Base-by-base conservation (phyloP, 2,888 invertebrate species). In the Eilema sororculum region DNA sequence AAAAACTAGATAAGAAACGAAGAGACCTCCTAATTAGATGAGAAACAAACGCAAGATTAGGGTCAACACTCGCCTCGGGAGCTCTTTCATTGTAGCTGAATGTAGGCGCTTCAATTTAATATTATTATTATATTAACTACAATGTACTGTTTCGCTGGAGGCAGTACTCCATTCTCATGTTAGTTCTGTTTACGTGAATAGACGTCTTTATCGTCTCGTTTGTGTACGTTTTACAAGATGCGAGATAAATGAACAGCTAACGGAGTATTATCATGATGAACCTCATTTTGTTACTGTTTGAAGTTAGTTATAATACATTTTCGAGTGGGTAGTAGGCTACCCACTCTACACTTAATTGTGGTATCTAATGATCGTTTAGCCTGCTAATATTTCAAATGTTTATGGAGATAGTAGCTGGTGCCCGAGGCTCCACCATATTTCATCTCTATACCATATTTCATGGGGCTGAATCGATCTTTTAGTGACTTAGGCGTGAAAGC, bases 41-140 rank as follows among this genome's bases (percentile, higher is more conserved):
- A 89, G 86, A 87, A 91, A 90, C 91, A 91, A 92, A 89, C 89
- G 84, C 80, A 79, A 84, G 85, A 90, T 91, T 89, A 90, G 87
- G 91, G 90, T 88, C 91, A 87, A 85, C 87, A 84, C 74, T 74
- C 82, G 86, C 86, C 81, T 67, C 74, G 82, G 85, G 88, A 83
- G 75, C 78, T 82, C 80, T 73, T 68, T 76, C 83, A 84, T 86
- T 88, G 85, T 86, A 83, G 78, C 84, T 72, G 81, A 85, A 84
- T 86, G 86, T 87, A 85, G 82, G 80, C 82, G 83, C 84, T 79
- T 82, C 83, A 80, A 86, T 89, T 86, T 87, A 88, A 86, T 82
- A 79, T 86, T 82, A 85, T 85, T 81, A 85, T 79, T 79, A 78
- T 79, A 78, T 77, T 77, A 79, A 73, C 65, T 75, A 78, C 72